phyloP scores from a whole-genome alignment of 2,888 invertebrate species.

The Argynnis bischoffii region DNA sequence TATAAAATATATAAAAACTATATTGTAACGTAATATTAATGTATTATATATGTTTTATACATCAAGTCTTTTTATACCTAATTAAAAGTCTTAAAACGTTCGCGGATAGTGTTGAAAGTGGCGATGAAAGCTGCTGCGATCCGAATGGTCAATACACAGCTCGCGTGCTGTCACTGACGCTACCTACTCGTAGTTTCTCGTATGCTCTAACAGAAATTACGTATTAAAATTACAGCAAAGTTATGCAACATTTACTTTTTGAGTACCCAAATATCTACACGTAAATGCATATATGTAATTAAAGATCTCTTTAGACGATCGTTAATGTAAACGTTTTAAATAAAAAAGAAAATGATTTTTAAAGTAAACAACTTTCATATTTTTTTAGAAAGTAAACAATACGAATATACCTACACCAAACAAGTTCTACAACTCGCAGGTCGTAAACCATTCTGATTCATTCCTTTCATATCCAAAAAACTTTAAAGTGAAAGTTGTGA shows the following conservation, averaged over 20 bases:
- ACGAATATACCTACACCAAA: constrained; percentile 34
- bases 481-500: constrained; percentile 76
- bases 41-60: not conserved
- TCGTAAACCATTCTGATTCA: constrained; percentile 45
- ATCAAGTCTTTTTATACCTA: constrained; percentile 44
- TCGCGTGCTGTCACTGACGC: constrained; percentile 52
- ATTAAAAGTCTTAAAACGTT: constrained; percentile 71
- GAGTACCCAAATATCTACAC: constrained; percentile 4
- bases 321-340: constrained; percentile 6
- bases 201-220: constrained; percentile 42
- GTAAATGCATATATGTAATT: constrained; percentile 13
- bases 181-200: constrained; percentile 48
- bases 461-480: constrained; percentile 63
- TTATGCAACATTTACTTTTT: constrained; percentile 37
- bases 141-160: constrained; percentile 64
- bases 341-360: constrained; percentile 16
- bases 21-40: not conserved
- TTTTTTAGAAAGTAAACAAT: constrained; percentile 38
- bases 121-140: constrained; percentile 70
- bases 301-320: too few relatives aligned
- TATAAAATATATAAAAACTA: not conserved
- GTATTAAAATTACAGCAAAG: constrained; percentile 34
- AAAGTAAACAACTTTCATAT: constrained; percentile 28
- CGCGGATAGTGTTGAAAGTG: constrained; percentile 66
- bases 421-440: constrained; percentile 41